These are phyloP conservation scores for Nasonovia ribisnigri DNA, from an alignment of 2,888 invertebrate species.

Conservation along the genomic window DNA sequence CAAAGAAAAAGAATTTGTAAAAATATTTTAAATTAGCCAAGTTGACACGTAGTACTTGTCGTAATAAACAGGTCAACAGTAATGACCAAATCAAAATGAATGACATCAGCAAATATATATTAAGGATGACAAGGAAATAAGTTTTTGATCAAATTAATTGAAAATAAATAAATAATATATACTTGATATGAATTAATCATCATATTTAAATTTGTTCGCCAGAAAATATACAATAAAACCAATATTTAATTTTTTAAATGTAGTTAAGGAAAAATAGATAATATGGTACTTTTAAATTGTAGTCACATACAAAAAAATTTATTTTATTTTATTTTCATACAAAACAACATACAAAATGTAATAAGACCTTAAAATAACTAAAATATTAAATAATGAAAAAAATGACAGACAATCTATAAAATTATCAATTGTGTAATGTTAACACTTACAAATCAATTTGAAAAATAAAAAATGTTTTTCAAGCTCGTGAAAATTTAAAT, in stretches of 20 bases:
- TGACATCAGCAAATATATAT: slow-evolving; percentile 32
- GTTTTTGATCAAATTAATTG: not conserved
- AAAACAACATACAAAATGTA: slow-evolving; percentile 58
- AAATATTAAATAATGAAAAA: slow-evolving; percentile 42
- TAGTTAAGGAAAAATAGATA: not conserved
- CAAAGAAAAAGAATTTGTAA: not conserved
- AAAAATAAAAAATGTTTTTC: slow-evolving; percentile 32
- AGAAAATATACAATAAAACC: not conserved
- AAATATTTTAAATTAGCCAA: not conserved
- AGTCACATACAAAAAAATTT: not conserved
- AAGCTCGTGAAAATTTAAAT: slow-evolving; percentile 7
- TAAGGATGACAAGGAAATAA: not conserved
- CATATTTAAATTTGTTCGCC: not conserved
- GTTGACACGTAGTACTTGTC: not conserved
- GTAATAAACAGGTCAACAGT: not conserved
- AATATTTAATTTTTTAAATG: not conserved
- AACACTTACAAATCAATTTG: slow-evolving; percentile 19
- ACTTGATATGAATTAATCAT: not conserved
- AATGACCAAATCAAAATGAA: not conserved
- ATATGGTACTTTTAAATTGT: not conserved
- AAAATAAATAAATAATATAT: not conserved
- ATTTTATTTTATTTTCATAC: slow-evolving; percentile 24
- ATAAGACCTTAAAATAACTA: slow-evolving; percentile 45
- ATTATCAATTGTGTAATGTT: slow-evolving; percentile 16
- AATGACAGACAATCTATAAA: not conserved